A percentile compares a stretch with the other conserved stretches of the same genome.
These are phyloP conservation scores for Sakesphorus luctuosus DNA, from an alignment of 2,113 vertebrate species.

Conservation along the genomic window DNA sequence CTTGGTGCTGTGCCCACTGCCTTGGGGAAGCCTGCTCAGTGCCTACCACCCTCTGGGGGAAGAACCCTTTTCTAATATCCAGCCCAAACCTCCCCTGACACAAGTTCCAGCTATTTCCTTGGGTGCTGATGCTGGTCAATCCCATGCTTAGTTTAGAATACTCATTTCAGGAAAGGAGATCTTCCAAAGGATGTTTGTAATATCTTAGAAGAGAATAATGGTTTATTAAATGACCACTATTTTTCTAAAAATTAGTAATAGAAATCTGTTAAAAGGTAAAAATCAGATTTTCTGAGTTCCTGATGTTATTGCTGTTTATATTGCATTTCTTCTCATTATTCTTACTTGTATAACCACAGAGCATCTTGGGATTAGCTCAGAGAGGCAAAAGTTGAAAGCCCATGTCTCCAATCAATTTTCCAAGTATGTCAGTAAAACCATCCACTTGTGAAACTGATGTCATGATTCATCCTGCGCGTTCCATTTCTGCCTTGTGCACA, in stretches of 20 bases:
- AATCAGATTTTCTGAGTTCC: not conserved
- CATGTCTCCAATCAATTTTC: not conserved
- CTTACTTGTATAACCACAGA: conserved; percentile 9
- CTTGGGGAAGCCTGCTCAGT: not conserved
- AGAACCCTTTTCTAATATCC: not conserved
- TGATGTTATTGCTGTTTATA: not conserved
- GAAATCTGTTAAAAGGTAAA: not conserved
- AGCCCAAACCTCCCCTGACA: not conserved
- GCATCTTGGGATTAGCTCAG: not conserved
- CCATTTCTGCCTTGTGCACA: not conserved
- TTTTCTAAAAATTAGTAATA: not conserved
- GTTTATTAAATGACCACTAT: not conserved
- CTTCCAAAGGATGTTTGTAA: not conserved
- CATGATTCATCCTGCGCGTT: not conserved
- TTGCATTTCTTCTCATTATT: not conserved
- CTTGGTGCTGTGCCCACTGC: not conserved
- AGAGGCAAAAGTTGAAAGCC: not conserved
- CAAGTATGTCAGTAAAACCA: not conserved
- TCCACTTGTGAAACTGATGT: not conserved
- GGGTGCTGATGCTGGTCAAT: not conserved
- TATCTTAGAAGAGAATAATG: not conserved
- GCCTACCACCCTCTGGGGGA: not conserved
- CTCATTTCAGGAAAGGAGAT: not conserved
- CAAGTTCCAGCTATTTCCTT: not conserved
- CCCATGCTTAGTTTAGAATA: not conserved